These are phyloP conservation scores for Aspidapion aeneum DNA, from an alignment of 2,888 invertebrate genomes.

Conservation along the genomic window DNA sequence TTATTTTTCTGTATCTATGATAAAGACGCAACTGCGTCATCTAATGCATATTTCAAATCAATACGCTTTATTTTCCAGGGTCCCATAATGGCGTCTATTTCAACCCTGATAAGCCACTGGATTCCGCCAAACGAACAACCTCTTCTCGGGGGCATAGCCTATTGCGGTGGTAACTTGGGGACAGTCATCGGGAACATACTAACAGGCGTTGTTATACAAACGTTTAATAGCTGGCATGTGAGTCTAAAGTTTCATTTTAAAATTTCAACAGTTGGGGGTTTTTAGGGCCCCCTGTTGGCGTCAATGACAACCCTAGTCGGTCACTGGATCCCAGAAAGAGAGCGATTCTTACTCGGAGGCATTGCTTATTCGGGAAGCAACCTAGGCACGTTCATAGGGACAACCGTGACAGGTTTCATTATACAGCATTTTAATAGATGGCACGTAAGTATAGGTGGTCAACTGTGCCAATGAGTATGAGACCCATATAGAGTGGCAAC, in stretches of 20 bases:
- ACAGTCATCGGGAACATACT: constrained; percentile 60
- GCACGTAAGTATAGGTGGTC: constrained; percentile 51
- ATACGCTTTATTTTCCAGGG: no score
- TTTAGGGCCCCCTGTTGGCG: constrained; percentile 73
- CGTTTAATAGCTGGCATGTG: constrained; percentile 59
- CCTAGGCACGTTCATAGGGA: constrained; percentile 62
- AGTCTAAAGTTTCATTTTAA: neutral
- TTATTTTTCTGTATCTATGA: no score
- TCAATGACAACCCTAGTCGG: constrained; percentile 50
- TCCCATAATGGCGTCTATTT: constrained; percentile 63
- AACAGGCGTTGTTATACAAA: constrained; percentile 65
- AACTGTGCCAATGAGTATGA: no score
- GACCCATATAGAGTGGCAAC: no score
- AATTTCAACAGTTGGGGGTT: neutral
- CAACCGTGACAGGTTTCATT: constrained; percentile 62
- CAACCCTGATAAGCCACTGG: constrained; percentile 63
- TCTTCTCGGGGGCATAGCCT: constrained; percentile 70
- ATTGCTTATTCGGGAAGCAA: constrained; percentile 75
- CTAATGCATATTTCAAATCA: no score
- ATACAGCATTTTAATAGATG: constrained; percentile 62
- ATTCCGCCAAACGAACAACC: constrained; percentile 72
- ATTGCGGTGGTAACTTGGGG: constrained; percentile 70
- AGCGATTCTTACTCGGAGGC: constrained; percentile 72
- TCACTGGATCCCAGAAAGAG: constrained; percentile 73
- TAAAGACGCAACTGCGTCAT: no score